Evolutionary conservation across 2,113 vertebrate genomes (phyloP), one percentile per base, ranked within the genome.

Genomic region (Catharus fuscescens): DNA sequence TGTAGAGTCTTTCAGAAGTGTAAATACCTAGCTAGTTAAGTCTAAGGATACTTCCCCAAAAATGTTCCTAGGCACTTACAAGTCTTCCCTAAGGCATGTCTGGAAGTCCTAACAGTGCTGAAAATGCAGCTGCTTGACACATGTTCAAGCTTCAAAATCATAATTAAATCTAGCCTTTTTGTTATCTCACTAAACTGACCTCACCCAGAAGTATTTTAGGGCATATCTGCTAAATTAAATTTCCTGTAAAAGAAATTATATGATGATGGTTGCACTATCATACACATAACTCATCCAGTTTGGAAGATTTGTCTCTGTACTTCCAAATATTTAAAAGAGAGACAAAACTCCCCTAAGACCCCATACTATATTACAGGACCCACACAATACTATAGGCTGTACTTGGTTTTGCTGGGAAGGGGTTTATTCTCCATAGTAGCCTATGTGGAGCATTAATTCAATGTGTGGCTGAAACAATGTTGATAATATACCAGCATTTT

Each of bases 161-260:
- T 80, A 84, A 93, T 73, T 57, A 89, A 79, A 71, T 84, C 52
- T 77, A 70, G 15, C 18, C 38, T 71, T 81, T 93, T 38, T 59
- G 6, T 81, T 91, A 53, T n/a, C 34, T 60, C 57, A 73, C 60
- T 89, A 54, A 91, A 83, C n/a, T 77, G 72, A 86, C 44, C n/a
- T 73, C 32, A 31, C 38, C 31, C 13, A 23, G 32, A 66, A 50
- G 42, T 32, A 71, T 62, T 81, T 92, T 54, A 72, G n/a, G 31
- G 18, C 31, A 31, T 70, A 74, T 36, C 69, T 52, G 13, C 45
- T 70, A 53, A 73, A 61, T 25, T 60, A 18, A 23, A 50, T 87
- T 89, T 84, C 32, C 25, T 84, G 38, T 40, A 66, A 78, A 62
- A 80, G 25, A 73, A 70, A 87, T 45, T 0, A 38, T 18, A 64